phyloP scores from a whole-genome alignment of 2,113 vertebrate genomes.

The Cochlearius cochlearius region DNA sequence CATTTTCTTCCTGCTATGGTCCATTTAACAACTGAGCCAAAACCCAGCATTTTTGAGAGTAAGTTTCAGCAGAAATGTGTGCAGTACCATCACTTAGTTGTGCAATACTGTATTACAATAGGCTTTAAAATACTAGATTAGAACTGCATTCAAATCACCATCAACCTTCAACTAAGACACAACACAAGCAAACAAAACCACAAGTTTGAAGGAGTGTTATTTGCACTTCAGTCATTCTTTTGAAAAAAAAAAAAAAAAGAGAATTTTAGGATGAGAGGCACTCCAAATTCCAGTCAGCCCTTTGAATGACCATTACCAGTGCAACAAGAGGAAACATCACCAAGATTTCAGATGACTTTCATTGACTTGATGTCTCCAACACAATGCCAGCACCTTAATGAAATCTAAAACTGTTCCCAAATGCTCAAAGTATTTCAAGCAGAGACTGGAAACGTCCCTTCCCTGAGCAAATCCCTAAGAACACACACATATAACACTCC shows the following conservation, averaged over 20 bases:
- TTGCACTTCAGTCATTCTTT: not conserved
- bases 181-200: not conserved
- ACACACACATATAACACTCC: not conserved
- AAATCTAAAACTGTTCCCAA: not conserved
- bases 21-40: not conserved
- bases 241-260: not conserved
- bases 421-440: not conserved
- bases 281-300: not conserved
- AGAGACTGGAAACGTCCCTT: not conserved
- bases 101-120: not conserved
- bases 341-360: not conserved
- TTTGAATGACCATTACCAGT: not conserved
- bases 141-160: not conserved
- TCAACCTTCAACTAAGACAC: not conserved
- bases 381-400: not conserved
- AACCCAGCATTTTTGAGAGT: not conserved
- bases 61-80: not conserved
- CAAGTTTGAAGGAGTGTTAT: not conserved
- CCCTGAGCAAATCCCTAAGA: not conserved
- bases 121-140: not conserved
- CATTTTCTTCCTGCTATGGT: not conserved
- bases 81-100: not conserved
- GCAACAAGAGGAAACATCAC: not conserved
- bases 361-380: not conserved
- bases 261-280: not conserved